These are phyloP conservation scores for Acrocera orbiculus DNA, from an alignment of 2,888 invertebrate species.

Conservation along the genomic window DNA sequence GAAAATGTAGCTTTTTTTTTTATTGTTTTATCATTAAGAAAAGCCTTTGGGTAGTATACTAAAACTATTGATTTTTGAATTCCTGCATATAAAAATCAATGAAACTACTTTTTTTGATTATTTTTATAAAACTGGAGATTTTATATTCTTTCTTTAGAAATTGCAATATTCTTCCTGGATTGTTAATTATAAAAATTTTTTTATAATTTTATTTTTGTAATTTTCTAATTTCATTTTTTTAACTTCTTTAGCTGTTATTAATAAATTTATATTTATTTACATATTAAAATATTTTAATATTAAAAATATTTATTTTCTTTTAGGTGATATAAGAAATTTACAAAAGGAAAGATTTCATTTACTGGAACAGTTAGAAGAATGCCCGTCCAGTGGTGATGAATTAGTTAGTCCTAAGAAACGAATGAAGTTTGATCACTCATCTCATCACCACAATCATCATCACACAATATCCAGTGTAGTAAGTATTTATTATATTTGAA, in stretches of 20 bases:
- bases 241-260: background rate
- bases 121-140: too few species aligned
- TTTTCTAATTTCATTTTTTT: too few species aligned
- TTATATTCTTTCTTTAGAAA: too few species aligned
- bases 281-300: slow-evolving; percentile 1
- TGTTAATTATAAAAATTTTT: too few species aligned
- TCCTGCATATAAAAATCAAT: too few species aligned
- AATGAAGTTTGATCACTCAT: slow-evolving; percentile 38
- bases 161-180: too few species aligned
- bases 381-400: slow-evolving; percentile 52
- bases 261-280: background rate
- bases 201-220: too few species aligned
- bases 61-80: too few species aligned
- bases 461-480: slow-evolving; percentile 22
- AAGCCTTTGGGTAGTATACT: too few species aligned
- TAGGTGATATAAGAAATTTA: slow-evolving; percentile 45
- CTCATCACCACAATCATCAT: slow-evolving; percentile 26
- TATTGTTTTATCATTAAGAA: too few species aligned
- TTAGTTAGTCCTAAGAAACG: slow-evolving; percentile 47
- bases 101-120: too few species aligned
- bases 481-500: slow-evolving; percentile 16
- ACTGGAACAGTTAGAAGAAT: slow-evolving; percentile 51
- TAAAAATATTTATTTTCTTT: slow-evolving; percentile 26
- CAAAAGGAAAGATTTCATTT: slow-evolving; percentile 54
- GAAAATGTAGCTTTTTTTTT: too few species aligned